Percentiles rank a stretch among this genome's conserved stretches.
These are phyloP conservation scores for Eulacestoma nigropectus DNA, from an alignment of 2,113 vertebrate species.

Conservation along the genomic window DNA sequence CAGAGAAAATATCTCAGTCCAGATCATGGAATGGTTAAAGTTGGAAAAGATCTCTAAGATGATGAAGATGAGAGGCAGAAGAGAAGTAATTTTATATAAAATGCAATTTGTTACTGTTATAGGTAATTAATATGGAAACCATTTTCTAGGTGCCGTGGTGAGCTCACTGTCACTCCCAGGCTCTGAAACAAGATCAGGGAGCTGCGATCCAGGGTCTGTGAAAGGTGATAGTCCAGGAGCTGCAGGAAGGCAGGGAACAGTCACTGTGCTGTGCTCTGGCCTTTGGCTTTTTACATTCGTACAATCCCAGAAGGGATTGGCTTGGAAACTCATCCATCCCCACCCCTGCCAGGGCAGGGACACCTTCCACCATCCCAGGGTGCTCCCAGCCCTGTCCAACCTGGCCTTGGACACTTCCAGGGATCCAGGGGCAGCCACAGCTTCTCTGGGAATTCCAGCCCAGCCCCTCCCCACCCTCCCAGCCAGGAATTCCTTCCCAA, in stretches of 20 bases:
- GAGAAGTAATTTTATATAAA: background rate
- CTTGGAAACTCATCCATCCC: background rate
- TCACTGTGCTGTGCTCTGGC: background rate
- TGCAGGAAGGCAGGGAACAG: background rate
- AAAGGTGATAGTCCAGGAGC: background rate
- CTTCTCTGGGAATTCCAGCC: fast-evolving
- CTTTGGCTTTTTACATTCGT: background rate
- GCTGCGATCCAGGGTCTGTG: background rate
- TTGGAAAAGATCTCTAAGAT: background rate
- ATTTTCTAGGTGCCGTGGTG: background rate
- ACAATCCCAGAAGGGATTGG: fast-evolving
- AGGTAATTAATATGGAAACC: background rate
- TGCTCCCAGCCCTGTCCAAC: fast-evolving
- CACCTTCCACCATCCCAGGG: fast-evolving
- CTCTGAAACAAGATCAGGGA: background rate
- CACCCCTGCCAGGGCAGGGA: background rate
- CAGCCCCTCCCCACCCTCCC: background rate
- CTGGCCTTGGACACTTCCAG: fast-evolving
- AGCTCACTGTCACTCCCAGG: background rate
- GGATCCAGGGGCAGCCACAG: background rate
- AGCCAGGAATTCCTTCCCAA: background rate
- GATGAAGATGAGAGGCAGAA: background rate
- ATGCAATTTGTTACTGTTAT: background rate
- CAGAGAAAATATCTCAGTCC: background rate
- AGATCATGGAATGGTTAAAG: background rate